These are phyloP conservation scores for Psococerastis gibbosa DNA, from an alignment of 2,888 invertebrate genomes.

Conservation along the genomic window DNA sequence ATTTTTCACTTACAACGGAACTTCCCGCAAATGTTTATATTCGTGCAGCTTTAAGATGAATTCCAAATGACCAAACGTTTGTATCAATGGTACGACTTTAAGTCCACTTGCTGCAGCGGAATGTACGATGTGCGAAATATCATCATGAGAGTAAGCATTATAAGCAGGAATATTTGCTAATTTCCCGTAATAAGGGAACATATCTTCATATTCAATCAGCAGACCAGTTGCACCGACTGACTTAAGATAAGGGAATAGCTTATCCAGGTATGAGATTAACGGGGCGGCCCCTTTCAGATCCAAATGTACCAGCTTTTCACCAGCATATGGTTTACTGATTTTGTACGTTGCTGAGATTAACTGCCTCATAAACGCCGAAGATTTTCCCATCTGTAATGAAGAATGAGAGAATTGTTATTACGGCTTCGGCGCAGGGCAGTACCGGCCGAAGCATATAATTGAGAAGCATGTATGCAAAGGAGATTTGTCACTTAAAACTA, in stretches of 20 bases:
- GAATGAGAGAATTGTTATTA: too few species aligned
- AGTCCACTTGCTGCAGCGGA: conserved; percentile 38
- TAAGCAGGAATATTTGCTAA: conserved; percentile 35
- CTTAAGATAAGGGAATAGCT: conserved; percentile 39
- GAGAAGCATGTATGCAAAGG: too few species aligned
- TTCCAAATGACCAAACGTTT: conserved; percentile 73
- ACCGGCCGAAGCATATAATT: too few species aligned
- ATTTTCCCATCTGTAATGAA: too few species aligned
- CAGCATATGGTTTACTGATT: background rate
- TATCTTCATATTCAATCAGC: conserved; percentile 71
- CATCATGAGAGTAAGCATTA: conserved; percentile 41
- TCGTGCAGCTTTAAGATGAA: conserved; percentile 51
- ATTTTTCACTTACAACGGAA: too few species aligned
- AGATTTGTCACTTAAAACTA: too few species aligned
- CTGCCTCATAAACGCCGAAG: too few species aligned
- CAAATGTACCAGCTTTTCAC: conserved; percentile 38
- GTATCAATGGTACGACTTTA: conserved; percentile 59
- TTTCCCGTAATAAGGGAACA: conserved; percentile 54
- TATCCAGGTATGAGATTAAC: conserved; percentile 37
- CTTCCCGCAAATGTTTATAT: conserved; percentile 47
- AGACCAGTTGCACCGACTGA: conserved; percentile 55
- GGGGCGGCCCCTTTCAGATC: conserved; percentile 75
- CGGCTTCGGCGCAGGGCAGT: too few species aligned
- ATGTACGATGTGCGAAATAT: conserved; percentile 30
- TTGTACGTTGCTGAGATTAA: background rate